A percentile compares a stretch with the other conserved stretches of the same genome.
phyloP scores from a whole-genome alignment of 2,888 invertebrate species.

The Drepanosiphum platanoidis region DNA sequence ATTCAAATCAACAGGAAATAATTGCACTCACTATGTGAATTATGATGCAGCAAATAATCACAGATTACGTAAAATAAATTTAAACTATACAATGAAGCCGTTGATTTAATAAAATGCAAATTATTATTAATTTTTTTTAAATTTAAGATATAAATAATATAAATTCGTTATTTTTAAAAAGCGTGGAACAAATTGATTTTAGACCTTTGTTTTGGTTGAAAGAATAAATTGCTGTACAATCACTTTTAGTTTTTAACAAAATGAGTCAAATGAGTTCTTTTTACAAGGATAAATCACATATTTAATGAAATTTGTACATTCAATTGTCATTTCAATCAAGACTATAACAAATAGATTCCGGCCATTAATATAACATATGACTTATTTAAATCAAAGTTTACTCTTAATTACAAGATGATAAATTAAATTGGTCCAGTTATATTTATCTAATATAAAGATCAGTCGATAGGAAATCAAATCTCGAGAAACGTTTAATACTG shows the following conservation, averaged over 20 bases:
- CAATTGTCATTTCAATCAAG: background rate
- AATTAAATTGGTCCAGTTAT: constrained; percentile 37
- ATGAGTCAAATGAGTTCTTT: background rate
- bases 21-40: constrained; percentile 8
- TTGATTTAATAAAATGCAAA: constrained; percentile 1
- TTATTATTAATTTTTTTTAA: constrained; percentile 19
- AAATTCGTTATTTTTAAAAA: constrained; percentile 31
- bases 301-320: background rate
- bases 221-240: background rate
- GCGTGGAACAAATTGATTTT: constrained; percentile 24
- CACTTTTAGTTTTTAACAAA: background rate
- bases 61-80: background rate
- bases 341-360: background rate
- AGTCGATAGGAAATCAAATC: constrained; percentile 28
- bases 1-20: background rate
- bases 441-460: constrained; percentile 20
- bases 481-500: constrained; percentile 26
- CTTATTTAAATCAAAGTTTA: background rate
- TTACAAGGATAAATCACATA: background rate
- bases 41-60: constrained; percentile 10
- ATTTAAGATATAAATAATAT: constrained; percentile 39
- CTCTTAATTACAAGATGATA: constrained; percentile 9
- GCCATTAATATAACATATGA: background rate
- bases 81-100: background rate
- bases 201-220: background rate